These are phyloP conservation scores for Polydrusus tereticollis DNA, from an alignment of 2,888 invertebrate species.

Conservation along the genomic window DNA sequence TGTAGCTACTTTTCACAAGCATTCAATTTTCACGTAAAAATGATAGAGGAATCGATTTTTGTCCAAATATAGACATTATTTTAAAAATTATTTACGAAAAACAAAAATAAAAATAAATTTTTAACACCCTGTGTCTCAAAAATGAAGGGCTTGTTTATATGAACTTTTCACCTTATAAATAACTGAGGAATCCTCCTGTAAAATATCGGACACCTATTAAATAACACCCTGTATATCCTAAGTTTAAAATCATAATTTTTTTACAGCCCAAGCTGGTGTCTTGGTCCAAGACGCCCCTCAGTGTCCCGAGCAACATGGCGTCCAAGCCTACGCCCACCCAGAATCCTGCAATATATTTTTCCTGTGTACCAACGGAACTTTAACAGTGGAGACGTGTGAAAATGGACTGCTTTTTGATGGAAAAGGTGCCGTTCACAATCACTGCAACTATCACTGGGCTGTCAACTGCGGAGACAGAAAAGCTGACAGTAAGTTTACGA, in stretches of 20 bases:
- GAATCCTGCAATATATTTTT: conserved; percentile 91
- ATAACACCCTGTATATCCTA: no score
- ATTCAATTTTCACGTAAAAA: no score
- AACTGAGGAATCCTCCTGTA: no score
- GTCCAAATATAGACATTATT: no score
- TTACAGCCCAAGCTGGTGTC: conserved; percentile 74
- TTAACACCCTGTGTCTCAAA: no score
- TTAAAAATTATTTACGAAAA: no score
- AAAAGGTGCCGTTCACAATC: conserved; percentile 89
- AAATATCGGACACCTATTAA: no score
- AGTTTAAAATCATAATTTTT: neutral
- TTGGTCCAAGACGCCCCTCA: conserved; percentile 75
- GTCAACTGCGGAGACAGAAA: conserved; percentile 87
- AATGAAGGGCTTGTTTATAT: no score
- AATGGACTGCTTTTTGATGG: conserved; percentile 93
- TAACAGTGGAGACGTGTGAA: conserved; percentile 91
- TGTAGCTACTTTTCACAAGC: no score
- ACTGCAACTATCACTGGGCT: conserved; percentile 96
- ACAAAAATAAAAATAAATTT: no score
- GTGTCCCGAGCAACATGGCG: conserved; percentile 86
- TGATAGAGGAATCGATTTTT: no score
- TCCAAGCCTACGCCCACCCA: conserved; percentile 88
- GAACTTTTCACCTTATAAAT: no score
- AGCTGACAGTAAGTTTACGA: conserved; percentile 78
- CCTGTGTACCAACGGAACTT: conserved; percentile 90